Evolutionary conservation across 2,888 invertebrate species (phyloP).

Genomic region (Conomelus anceps): DNA sequence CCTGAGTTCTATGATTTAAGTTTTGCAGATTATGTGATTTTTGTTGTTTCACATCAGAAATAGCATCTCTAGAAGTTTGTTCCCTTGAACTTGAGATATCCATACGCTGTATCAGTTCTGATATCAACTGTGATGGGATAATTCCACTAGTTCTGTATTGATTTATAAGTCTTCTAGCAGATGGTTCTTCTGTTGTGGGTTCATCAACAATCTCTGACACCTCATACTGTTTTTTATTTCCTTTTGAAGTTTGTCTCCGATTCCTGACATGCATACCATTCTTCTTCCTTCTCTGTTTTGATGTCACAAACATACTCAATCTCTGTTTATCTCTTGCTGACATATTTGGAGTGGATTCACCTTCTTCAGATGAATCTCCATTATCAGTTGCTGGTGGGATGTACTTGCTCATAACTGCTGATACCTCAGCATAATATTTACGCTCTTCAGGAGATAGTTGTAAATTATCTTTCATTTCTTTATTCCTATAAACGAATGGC

Average conservation of each 20-base stretch:
- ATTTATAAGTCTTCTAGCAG: background rate
- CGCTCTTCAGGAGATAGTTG: background rate
- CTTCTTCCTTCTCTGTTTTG: background rate
- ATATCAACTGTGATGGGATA: background rate
- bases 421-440: background rate
- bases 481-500: background rate
- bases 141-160: background rate
- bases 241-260: background rate
- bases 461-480: background rate
- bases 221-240: constrained; percentile 1
- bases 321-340: background rate
- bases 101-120: background rate
- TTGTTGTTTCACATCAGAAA: background rate
- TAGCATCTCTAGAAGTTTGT: background rate
- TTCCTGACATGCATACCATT: too few species aligned
- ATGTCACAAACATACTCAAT: background rate
- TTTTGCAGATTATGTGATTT: too few species aligned
- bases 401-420: background rate
- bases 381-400: background rate
- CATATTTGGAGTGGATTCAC: background rate
- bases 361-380: background rate
- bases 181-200: background rate
- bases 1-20: too few species aligned
- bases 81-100: background rate
- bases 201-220: constrained; percentile 2